Percentiles rank a stretch among this genome's conserved stretches.
Conservation (phyloP, 2,888 invertebrate genomes). For the Lathronympha strigana region DNA sequence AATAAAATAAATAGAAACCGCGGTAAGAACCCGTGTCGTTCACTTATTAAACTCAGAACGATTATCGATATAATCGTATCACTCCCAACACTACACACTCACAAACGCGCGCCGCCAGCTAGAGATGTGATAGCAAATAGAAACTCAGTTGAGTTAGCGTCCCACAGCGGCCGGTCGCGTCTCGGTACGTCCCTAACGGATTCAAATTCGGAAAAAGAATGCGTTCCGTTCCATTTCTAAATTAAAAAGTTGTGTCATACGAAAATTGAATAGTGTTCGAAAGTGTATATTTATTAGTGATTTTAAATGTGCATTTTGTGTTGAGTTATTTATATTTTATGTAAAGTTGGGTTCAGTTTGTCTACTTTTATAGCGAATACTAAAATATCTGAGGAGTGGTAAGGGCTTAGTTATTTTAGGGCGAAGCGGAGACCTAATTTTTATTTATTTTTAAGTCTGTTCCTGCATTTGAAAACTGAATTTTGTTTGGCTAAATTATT, state of each 20-base stretch:
- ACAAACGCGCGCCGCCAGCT: constrained; percentile 54
- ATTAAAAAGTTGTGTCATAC: constrained; percentile 36
- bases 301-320: constrained; percentile 59
- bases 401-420: constrained; percentile 71
- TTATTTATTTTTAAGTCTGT: constrained; percentile 40
- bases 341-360: constrained; percentile 54
- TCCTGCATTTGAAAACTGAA: neutral
- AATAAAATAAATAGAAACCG: too few relatives aligned
- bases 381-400: constrained; percentile 73
- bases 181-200: constrained; percentile 63
- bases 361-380: constrained; percentile 68
- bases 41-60: too few relatives aligned
- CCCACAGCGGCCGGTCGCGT: constrained; percentile 62
- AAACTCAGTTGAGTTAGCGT: constrained; percentile 63
- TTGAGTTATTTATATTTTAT: constrained; percentile 44
- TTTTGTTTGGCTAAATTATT: neutral
- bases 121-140: constrained; percentile 61
- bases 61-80: constrained; percentile 31
- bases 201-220: constrained; percentile 50
- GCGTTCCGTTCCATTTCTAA: constrained; percentile 48
- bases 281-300: constrained; percentile 47
- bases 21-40: too few relatives aligned
- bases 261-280: constrained; percentile 22
- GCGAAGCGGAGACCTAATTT: constrained; percentile 53
- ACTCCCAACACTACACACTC: constrained; percentile 20